Base-by-base conservation (phyloP, 2,888 invertebrate species). In the Rhynchonema sp. region DNA sequence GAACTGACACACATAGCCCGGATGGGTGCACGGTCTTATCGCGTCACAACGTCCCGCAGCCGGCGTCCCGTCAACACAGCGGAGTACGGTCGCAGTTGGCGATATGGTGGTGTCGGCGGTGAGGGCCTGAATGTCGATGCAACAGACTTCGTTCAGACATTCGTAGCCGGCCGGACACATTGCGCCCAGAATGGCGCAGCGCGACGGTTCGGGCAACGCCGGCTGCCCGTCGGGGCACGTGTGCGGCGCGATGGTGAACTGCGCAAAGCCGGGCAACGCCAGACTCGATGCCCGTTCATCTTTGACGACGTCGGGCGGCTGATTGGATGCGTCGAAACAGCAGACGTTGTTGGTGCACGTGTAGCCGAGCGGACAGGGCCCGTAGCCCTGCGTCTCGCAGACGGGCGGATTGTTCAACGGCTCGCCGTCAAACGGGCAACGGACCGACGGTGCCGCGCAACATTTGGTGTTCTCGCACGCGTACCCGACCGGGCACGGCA, bases 1-100 rank as follows among this genome's bases (percentile, higher is more conserved):
- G 9, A 57, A 55, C 6, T 63, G 59, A 57, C 68, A 68, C 3
- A 58, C n/a, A 49, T 49, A 49, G n/a, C 49, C n/a, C 20, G 49
- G 9, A 6, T n/a, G n/a, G n/a, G 49, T 13, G n/a, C 49, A 49
- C n/a, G 49, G n/a, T 13, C 49, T 49, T 13, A 49, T 20, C 20
- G 49, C 9, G n/a, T 49, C 49, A n/a, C 49, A 49, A 17, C 20
- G 9, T 17, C 49, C 49, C 3, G 9, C 20, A 6, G 49, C 49
- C 9, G 20, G 13, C n/a, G 49, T 49, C 20, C 49, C 49, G n/a
- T 49, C 49, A 49, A 3, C 6, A n/a, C 49, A 49, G n/a, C 49
- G 49, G n/a, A 23, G n/a, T n/a, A n/a, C n/a, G n/a, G n/a, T n/a
- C 49, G 3, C 13, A 6, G n/a, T 13, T 17, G 20, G 23, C n/a